These are phyloP conservation scores for Alloplasta piceator DNA, from an alignment of 2,888 invertebrate species.

Conservation along the genomic window DNA sequence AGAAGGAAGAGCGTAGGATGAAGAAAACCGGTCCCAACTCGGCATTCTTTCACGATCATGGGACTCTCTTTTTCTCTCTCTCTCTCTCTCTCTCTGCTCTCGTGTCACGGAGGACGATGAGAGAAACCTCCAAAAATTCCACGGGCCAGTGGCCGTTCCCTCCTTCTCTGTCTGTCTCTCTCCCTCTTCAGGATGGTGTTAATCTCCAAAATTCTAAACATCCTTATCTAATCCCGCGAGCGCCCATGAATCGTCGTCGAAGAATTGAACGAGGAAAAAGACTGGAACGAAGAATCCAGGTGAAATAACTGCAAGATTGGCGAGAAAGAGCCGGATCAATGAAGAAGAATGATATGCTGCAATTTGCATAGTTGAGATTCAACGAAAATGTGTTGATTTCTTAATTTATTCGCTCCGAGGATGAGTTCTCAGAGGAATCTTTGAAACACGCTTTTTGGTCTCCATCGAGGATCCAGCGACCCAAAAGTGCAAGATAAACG, in stretches of 20 bases:
- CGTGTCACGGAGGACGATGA: slow-evolving; percentile 45
- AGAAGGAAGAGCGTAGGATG: slow-evolving; percentile 50
- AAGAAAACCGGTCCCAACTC: slow-evolving; percentile 54
- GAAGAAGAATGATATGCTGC: background rate
- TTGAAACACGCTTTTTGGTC: no score
- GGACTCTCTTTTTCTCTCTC: slow-evolving; percentile 37
- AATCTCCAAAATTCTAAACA: slow-evolving; percentile 45
- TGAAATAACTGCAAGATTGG: slow-evolving; percentile 35
- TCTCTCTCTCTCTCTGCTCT: background rate
- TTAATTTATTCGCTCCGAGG: no score
- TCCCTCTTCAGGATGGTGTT: slow-evolving; percentile 20
- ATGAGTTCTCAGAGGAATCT: no score
- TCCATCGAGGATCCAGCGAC: no score
- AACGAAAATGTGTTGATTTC: no score
- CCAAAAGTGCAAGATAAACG: no score
- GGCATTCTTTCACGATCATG: slow-evolving; percentile 66
- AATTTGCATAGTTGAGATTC: no score
- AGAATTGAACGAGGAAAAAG: background rate
- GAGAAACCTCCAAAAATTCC: slow-evolving; percentile 58
- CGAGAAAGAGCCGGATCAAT: slow-evolving; percentile 12
- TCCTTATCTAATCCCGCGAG: slow-evolving; percentile 45
- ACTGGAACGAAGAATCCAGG: slow-evolving; percentile 1
- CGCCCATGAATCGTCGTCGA: slow-evolving; percentile 13
- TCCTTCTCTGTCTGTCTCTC: background rate
- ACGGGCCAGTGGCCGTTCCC: slow-evolving; percentile 16